Conservation (phyloP, 1,140 invertebrate genomes). For the Babylonia areolata region DNA sequence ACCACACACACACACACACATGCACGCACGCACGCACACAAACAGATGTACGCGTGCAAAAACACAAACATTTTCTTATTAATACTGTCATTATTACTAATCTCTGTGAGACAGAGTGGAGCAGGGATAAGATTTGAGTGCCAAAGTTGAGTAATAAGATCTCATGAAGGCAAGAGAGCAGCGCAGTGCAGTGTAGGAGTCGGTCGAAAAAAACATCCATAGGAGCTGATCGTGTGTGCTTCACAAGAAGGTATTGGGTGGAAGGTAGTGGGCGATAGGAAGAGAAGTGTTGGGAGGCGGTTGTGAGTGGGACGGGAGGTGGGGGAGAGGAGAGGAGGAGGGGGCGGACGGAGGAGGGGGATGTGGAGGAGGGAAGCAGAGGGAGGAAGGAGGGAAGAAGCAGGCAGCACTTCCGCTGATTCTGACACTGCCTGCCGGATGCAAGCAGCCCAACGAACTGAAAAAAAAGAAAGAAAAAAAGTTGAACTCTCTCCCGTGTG, state of each 20-base stretch:
- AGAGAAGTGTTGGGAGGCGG: not conserved
- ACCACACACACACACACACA: not conserved
- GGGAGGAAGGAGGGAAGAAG: not conserved
- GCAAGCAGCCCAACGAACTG: not conserved
- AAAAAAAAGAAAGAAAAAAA: conserved; percentile 1
- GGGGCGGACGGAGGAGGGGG: not conserved
- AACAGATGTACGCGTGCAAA: no score
- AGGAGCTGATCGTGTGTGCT: no score
- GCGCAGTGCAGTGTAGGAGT: no score
- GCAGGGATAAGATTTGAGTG: no score
- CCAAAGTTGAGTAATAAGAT: no score
- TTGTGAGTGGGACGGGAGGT: not conserved
- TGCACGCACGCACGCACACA: not conserved
- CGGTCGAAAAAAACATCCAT: no score
- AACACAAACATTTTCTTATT: no score
- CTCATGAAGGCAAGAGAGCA: no score
- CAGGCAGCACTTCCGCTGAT: not conserved
- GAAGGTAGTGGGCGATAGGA: no score
- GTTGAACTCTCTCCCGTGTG: not conserved
- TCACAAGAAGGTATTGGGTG: no score
- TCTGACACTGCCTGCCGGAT: not conserved
- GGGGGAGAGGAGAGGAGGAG: not conserved
- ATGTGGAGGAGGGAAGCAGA: not conserved
- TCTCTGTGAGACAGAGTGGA: no score
- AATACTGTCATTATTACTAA: no score